phyloP scores from a whole-genome alignment of 2,113 vertebrate genomes.

The Zosterops hypoxanthus region DNA sequence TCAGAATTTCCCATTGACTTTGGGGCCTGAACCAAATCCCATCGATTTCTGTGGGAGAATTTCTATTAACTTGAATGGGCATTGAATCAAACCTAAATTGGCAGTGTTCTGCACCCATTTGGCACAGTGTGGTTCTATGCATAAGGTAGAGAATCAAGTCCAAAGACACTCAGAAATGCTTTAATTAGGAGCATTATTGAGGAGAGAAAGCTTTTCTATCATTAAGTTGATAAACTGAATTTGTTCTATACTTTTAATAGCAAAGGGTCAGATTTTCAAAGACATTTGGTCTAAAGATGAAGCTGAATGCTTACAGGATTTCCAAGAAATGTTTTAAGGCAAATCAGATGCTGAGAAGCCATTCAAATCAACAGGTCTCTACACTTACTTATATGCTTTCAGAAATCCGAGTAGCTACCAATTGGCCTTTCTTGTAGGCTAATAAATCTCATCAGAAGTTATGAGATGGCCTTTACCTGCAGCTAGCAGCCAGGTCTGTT shows the following conservation, averaged over 20 bases:
- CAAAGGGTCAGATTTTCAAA: slow-evolving; percentile 4
- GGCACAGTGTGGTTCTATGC: slow-evolving; percentile 15
- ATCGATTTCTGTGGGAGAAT: slow-evolving; percentile 36
- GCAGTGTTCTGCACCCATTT: slow-evolving; percentile 47
- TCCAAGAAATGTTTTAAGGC: not conserved
- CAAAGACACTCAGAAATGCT: slow-evolving; percentile 48
- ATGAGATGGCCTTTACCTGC: not conserved
- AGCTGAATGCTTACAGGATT: not conserved
- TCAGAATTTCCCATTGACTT: slow-evolving; percentile 18
- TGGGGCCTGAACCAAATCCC: slow-evolving; percentile 30
- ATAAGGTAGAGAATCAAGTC: slow-evolving; percentile 57
- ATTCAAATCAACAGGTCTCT: not conserved
- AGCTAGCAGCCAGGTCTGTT: not conserved
- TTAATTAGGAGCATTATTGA: slow-evolving; percentile 43
- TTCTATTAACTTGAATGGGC: slow-evolving; percentile 56
- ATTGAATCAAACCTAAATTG: slow-evolving; percentile 59
- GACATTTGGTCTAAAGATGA: not conserved
- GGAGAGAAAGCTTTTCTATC: not conserved
- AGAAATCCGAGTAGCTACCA: not conserved
- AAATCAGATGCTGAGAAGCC: not conserved
- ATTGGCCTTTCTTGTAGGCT: not conserved
- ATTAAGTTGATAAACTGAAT: not conserved
- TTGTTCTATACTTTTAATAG: not conserved
- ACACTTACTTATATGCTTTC: not conserved
- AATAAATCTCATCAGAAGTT: not conserved